Evolutionary conservation across 2,113 vertebrate genomes (phyloP).

Genomic region (Vulpes lagopus): DNA sequence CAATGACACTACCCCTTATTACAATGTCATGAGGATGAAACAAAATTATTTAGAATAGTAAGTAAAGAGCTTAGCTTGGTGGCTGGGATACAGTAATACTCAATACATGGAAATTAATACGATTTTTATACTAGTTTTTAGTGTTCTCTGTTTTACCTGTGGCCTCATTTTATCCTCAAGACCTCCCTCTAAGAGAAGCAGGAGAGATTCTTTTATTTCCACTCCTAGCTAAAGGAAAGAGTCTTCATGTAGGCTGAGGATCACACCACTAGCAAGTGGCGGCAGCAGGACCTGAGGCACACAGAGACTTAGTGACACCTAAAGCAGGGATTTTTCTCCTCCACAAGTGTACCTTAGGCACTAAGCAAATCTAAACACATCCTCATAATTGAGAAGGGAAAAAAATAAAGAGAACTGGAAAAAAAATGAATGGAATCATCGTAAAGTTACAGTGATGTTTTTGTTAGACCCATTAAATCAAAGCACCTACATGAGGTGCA

Average conservation of each 20-base stretch:
- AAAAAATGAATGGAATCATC: not conserved
- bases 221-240: not conserved
- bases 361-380: not conserved
- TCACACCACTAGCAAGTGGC: not conserved
- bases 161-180: not conserved
- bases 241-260: not conserved
- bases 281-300: no score
- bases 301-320: not conserved
- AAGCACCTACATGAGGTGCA: not conserved
- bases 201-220: not conserved
- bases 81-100: not conserved
- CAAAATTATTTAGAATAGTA: not conserved
- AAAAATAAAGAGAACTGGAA: not conserved
- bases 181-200: not conserved
- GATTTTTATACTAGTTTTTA: not conserved
- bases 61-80: not conserved
- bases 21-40: not conserved
- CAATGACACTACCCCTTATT: not conserved
- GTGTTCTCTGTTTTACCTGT: not conserved
- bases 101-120: not conserved
- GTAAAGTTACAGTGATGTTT: not conserved
- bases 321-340: not conserved
- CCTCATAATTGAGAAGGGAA: accelerated
- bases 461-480: not conserved
- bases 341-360: no score